phyloP scores from a whole-genome alignment of 2,888 invertebrate species.

The Dolomedes plantarius region DNA sequence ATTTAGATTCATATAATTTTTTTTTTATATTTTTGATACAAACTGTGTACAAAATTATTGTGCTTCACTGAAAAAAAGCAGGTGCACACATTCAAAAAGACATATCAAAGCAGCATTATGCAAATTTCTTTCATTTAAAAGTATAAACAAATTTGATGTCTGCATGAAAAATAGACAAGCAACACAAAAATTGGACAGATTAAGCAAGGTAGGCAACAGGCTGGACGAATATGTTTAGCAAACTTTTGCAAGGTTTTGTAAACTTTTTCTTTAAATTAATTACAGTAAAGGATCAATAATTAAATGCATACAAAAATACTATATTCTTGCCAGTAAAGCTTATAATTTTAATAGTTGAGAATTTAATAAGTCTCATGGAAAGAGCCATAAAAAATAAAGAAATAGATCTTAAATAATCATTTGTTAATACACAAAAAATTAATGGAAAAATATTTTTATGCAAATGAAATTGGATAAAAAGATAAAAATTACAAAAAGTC shows the following conservation, averaged over 20 bases:
- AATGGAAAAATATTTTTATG: too few relatives aligned
- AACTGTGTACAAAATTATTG: not conserved
- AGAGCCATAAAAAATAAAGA: too few relatives aligned
- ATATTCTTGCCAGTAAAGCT: too few relatives aligned
- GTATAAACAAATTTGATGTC: not conserved
- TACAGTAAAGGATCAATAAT: too few relatives aligned
- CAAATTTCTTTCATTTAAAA: not conserved
- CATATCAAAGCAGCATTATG: not conserved
- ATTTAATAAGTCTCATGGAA: too few relatives aligned
- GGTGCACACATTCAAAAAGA: not conserved
- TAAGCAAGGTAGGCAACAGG: conserved; percentile 38
- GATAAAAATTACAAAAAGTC: too few relatives aligned
- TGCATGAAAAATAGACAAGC: not conserved
- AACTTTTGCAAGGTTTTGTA: not conserved
- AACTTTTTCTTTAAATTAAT: not conserved
- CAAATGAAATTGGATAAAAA: too few relatives aligned
- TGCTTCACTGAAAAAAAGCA: not conserved
- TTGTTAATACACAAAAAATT: too few relatives aligned
- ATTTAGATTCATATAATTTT: not conserved
- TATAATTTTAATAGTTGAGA: too few relatives aligned
- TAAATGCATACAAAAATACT: too few relatives aligned
- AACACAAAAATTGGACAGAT: conserved; percentile 36
- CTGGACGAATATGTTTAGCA: conserved; percentile 53
- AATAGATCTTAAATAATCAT: too few relatives aligned
- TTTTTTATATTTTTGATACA: not conserved